Conservation (phyloP, 2,888 invertebrate species). For the Sepiola atlantica region DNA sequence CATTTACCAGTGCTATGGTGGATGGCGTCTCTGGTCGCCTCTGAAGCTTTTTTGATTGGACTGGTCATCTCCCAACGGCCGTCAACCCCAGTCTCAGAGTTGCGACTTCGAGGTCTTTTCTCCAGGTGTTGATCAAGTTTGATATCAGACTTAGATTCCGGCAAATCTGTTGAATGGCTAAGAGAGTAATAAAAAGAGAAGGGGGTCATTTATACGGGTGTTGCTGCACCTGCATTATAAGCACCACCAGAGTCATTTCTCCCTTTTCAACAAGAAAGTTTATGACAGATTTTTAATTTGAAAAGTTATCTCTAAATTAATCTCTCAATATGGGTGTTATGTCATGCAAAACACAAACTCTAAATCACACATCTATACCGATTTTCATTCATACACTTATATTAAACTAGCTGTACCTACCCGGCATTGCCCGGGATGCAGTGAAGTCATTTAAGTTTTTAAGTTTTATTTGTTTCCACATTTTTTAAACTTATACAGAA, state of each 20-base stretch:
- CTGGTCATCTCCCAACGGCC: conserved; percentile 37
- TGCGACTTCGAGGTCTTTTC: conserved; percentile 39
- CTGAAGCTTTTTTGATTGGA: conserved; percentile 36
- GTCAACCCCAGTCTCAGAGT: not conserved
- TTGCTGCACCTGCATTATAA: not conserved
- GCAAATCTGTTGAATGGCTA: conserved; percentile 43
- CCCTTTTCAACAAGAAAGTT: not conserved
- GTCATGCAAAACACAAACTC: not conserved
- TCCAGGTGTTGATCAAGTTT: conserved; percentile 40
- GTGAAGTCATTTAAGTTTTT: too few species aligned
- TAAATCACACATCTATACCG: too few species aligned
- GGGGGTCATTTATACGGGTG: not conserved
- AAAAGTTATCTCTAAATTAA: not conserved
- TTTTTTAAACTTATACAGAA: too few species aligned
- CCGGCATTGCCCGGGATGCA: too few species aligned
- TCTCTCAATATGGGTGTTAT: not conserved
- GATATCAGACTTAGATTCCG: conserved; percentile 35
- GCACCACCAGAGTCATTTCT: not conserved
- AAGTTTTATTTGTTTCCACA: too few species aligned
- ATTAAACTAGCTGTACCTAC: too few species aligned
- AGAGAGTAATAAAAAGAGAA: not conserved
- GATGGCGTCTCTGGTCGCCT: not conserved
- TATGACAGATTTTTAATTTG: not conserved
- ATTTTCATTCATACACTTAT: too few species aligned
- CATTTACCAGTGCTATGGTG: not conserved